These are phyloP conservation scores for Himalopsyche japonica DNA, from an alignment of 2,888 invertebrate species.

Conservation along the genomic window DNA sequence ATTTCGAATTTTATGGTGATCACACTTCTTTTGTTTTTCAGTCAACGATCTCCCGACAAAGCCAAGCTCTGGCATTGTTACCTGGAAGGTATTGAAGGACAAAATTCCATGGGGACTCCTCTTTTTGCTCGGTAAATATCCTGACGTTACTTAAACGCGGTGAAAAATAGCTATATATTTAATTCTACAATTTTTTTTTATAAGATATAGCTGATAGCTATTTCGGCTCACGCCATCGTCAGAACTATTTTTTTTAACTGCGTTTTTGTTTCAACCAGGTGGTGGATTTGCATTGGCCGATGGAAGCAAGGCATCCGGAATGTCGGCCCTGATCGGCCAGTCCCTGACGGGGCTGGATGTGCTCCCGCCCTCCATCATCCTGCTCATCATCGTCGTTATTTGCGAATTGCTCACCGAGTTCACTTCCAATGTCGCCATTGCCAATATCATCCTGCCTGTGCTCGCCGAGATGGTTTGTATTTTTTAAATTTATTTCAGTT, in stretches of 20 bases:
- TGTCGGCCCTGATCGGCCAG: slow-evolving; percentile 75
- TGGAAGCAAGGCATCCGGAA: slow-evolving; percentile 78
- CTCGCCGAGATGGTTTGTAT: slow-evolving; percentile 72
- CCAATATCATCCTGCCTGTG: slow-evolving; percentile 85
- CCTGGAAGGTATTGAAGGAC: slow-evolving; percentile 83
- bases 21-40: slow-evolving; percentile 42
- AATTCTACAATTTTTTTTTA: too few relatives aligned
- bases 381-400: slow-evolving; percentile 75
- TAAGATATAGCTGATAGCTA: too few relatives aligned
- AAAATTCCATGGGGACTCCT: slow-evolving; percentile 91
- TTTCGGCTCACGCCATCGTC: too few relatives aligned
- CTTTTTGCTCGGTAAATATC: slow-evolving; percentile 69
- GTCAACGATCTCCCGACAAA: slow-evolving; percentile 64
- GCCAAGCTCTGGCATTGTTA: slow-evolving; percentile 72
- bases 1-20: neutral
- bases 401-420: slow-evolving; percentile 86
- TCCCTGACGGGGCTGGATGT: slow-evolving; percentile 68
- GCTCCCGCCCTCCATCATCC: slow-evolving; percentile 66
- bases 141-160: neutral
- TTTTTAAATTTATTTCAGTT: neutral
- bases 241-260: neutral
- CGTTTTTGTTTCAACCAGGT: slow-evolving; percentile 51
- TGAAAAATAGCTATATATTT: too few relatives aligned
- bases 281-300: slow-evolving; percentile 92
- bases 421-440: slow-evolving; percentile 88